A percentile compares a stretch with the other conserved stretches of the same genome.
Evolutionary conservation across 23 tunicate genomes (phyloP).

Genomic region (Trididemnum clinides): DNA sequence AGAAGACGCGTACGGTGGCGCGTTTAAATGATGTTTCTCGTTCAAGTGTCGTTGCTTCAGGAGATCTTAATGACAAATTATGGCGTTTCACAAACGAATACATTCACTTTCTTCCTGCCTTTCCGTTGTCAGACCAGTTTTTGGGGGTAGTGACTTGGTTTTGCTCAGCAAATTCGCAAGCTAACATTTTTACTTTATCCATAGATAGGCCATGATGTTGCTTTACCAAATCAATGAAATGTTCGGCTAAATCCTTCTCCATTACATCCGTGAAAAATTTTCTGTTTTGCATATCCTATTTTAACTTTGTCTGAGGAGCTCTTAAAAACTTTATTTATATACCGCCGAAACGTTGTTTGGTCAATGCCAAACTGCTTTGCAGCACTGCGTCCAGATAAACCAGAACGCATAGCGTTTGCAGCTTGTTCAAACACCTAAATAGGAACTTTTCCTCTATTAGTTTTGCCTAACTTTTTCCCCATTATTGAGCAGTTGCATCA

Average conservation of each 20-base stretch:
- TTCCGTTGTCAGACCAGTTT: slow-evolving; percentile 8
- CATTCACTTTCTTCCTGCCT: slow-evolving; percentile 9
- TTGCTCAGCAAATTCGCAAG: no score
- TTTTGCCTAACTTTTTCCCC: no score
- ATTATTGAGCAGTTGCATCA: no score
- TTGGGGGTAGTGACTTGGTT: neutral
- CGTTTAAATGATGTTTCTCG: slow-evolving; percentile 13
- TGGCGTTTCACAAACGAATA: slow-evolving; percentile 1
- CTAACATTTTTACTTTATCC: no score
- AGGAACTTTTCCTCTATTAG: slow-evolving; percentile 25
- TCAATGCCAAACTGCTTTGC: slow-evolving; percentile 23
- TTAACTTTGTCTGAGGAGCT: neutral
- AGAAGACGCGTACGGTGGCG: neutral
- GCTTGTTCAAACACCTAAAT: slow-evolving; percentile 27
- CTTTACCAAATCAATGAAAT: neutral
- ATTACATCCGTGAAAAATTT: slow-evolving; percentile 7
- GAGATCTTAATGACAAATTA: neutral
- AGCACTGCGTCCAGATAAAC: slow-evolving; percentile 10
- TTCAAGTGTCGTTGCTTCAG: slow-evolving; percentile 1
- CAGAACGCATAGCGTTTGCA: slow-evolving; percentile 22
- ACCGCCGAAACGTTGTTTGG: slow-evolving; percentile 31
- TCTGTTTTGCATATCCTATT: slow-evolving; percentile 28
- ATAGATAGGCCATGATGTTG: neutral
- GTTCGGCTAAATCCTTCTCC: neutral
- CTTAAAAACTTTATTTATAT: neutral